Evolutionary conservation across 2,888 invertebrate species (phyloP), one percentile per base, ranked within the genome.

Genomic region (Melanotus villosus): DNA sequence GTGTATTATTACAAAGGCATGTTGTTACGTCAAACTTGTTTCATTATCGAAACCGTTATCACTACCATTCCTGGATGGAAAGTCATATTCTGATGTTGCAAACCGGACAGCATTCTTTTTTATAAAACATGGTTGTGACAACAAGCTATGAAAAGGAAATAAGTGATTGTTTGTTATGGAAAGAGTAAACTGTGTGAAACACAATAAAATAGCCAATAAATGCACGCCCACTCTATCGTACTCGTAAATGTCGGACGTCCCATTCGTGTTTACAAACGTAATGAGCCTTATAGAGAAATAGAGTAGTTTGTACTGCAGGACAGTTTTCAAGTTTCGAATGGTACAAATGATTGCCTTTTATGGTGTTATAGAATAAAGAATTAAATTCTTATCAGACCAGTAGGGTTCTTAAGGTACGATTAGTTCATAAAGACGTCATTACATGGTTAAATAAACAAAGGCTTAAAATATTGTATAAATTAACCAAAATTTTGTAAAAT

Each of bases 151-250:
- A n/a, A n/a, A n/a, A n/a, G n/a, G n/a, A n/a, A n/a, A n/a, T n/a
- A n/a, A n/a, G n/a, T 63, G 50, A 63, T 50, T 50, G 38, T 52
- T 63, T 63, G 62, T 63, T 38, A 36, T 38, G 26, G 32, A 63
- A 30, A 36, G 19, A 32, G 34, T 26, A 41, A 63, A 52, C 38
- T 23, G 52, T 36, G 34, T 63, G 52, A 52, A 36, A 16, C 52
- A 52, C 52, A 63, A 38, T 63, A 63, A 63, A 63, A 63, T 52
- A 38, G 19, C 23, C 26, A 52, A 63, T 63, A 63, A 63, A 63
- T 63, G 62, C 36, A 63, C 62, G 30, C 52, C 62, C 62, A 63
- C 52, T 19, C 36, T 14, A 23, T 26, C n/a, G n/a, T 26, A 26
- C 26, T 50, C 38, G 52, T 52, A 52, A 23, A 52, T 63, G 62